These are phyloP conservation scores for Philonicus albiceps DNA, from an alignment of 2,888 invertebrate genomes.

Conservation along the genomic window DNA sequence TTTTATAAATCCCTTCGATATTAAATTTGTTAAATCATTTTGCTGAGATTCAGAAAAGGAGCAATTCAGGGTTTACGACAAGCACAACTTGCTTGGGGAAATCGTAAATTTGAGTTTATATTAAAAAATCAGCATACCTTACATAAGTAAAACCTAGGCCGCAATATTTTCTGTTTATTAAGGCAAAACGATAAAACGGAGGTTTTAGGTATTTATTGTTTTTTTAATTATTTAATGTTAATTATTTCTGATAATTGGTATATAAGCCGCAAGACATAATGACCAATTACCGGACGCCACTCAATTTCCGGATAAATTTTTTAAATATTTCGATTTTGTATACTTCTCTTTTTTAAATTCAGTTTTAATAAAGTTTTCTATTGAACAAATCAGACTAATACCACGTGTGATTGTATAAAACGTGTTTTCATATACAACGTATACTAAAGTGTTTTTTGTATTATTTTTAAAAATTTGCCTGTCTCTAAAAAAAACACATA, in stretches of 20 bases:
- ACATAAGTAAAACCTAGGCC: background rate
- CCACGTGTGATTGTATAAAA: too few relatives aligned
- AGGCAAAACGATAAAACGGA: background rate
- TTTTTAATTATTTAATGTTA: background rate
- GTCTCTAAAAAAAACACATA: too few relatives aligned
- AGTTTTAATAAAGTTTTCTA: too few relatives aligned
- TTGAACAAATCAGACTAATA: too few relatives aligned
- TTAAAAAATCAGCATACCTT: background rate
- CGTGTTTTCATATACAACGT: too few relatives aligned
- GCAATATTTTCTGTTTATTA: background rate
- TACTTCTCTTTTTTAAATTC: too few relatives aligned
- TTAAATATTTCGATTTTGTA: too few relatives aligned
- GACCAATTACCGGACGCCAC: too few relatives aligned
- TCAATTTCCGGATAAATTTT: too few relatives aligned
- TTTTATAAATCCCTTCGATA: background rate
- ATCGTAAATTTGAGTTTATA: background rate
- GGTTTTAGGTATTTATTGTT: background rate
- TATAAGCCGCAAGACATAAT: background rate
- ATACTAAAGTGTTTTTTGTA: too few relatives aligned
- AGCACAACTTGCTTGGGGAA: background rate
- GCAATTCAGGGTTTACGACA: background rate
- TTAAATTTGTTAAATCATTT: background rate
- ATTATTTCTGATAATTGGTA: background rate
- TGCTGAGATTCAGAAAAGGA: background rate
- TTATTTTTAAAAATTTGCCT: too few relatives aligned